Conservation (phyloP, 2,888 invertebrate species). For the Seladonia tumulorum region DNA sequence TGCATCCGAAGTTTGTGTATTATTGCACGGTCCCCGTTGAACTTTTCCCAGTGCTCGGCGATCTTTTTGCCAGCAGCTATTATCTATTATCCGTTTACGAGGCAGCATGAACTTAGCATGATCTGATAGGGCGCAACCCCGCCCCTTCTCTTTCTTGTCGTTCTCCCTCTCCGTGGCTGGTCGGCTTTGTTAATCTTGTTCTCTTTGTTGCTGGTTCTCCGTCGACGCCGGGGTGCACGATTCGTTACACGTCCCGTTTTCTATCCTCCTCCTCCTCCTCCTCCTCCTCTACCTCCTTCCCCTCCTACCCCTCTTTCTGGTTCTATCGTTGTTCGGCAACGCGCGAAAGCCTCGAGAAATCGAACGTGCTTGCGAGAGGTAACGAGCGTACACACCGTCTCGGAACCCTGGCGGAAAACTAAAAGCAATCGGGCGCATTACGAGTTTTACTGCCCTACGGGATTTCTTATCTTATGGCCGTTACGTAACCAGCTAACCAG, state of each 20-base stretch:
- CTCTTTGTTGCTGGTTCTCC: constrained; percentile 33
- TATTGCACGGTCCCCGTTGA: background rate
- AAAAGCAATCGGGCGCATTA: constrained; percentile 69
- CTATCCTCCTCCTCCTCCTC: background rate
- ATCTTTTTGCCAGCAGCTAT: constrained; percentile 54
- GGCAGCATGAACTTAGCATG: constrained; percentile 52
- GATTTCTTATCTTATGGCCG: constrained; percentile 72
- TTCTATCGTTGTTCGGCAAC: constrained; percentile 6
- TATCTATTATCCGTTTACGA: constrained; percentile 70
- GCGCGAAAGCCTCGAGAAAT: constrained; percentile 60
- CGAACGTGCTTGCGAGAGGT: constrained; percentile 65
- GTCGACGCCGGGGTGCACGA: background rate
- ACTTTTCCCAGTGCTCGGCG: constrained; percentile 9
- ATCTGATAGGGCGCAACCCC: constrained; percentile 66
- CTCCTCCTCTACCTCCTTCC: background rate
- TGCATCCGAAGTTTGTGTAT: background rate
- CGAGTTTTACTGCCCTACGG: constrained; percentile 73
- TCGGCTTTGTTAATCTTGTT: constrained; percentile 9
- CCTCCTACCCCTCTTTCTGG: background rate
- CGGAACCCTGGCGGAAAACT: constrained; percentile 63
- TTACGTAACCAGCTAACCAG: constrained; percentile 67
- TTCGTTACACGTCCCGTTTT: constrained; percentile 26
- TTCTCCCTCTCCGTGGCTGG: background rate
- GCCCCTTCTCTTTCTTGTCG: constrained; percentile 44
- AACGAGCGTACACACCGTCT: constrained; percentile 55